phyloP scores from a whole-genome alignment of 2,888 invertebrate species.

The Muschampia staudingeri region DNA sequence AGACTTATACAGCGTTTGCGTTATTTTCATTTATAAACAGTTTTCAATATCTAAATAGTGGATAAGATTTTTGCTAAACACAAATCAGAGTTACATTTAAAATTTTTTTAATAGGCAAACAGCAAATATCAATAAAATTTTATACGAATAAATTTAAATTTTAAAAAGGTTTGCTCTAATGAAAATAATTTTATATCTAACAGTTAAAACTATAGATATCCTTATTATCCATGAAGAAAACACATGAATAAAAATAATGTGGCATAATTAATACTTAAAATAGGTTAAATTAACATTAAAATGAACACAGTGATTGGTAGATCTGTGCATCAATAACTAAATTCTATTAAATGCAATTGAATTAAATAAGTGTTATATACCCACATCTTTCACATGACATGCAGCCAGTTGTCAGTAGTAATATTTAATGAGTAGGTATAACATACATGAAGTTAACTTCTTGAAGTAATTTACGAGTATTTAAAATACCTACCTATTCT shows the following conservation, averaged over 20 bases:
- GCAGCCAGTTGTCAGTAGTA: not conserved
- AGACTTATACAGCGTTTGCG: not conserved
- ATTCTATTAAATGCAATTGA: slow-evolving; percentile 80
- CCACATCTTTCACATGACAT: not conserved
- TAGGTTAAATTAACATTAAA: slow-evolving; percentile 68
- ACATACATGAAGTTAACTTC: not conserved
- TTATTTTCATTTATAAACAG: no score
- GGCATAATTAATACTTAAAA: slow-evolving; percentile 39
- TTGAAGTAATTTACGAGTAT: not conserved
- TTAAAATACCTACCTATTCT: not conserved
- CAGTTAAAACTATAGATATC: not conserved
- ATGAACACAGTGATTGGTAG: slow-evolving; percentile 84
- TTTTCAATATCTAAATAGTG: no score
- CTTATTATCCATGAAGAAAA: not conserved
- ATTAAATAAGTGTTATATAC: slow-evolving; percentile 64
- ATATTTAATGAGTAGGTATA: not conserved
- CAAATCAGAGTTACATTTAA: no score
- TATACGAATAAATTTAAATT: no score
- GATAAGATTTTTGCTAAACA: no score
- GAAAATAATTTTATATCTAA: no score
- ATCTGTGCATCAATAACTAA: slow-evolving; percentile 78
- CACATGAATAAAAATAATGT: not conserved
- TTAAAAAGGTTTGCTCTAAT: no score
- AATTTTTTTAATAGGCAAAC: no score
- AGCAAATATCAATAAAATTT: no score